Evolutionary conservation across 2,888 invertebrate genomes (phyloP).

Genomic region (Adineta ricciae): DNA sequence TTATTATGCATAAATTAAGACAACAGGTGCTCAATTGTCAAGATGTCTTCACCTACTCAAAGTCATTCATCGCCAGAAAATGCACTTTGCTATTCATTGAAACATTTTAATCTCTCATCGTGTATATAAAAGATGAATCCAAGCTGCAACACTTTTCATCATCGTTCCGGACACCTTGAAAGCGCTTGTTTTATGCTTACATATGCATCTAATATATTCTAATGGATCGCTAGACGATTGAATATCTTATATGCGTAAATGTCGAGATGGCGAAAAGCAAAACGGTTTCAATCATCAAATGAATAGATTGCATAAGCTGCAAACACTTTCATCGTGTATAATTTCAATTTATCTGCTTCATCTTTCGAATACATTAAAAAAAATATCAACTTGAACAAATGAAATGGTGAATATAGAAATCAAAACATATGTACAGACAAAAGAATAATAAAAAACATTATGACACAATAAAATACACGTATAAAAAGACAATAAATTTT

Average conservation of each 20-base stretch:
- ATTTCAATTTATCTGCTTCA: no score
- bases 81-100: neutral
- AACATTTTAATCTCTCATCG: neutral
- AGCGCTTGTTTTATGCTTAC: neutral
- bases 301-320: neutral
- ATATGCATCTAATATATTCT: neutral
- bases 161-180: neutral
- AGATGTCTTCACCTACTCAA: no score
- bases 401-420: neutral
- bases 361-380: no score
- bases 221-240: neutral
- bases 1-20: no score
- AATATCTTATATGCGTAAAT: neutral
- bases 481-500: neutral
- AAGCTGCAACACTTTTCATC: neutral
- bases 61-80: no score
- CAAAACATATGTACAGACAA: neutral
- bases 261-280: neutral
- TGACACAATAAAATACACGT: neutral
- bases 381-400: no score
- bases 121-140: neutral
- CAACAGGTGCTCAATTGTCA: no score
- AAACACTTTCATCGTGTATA: no score
- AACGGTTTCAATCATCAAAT: neutral
- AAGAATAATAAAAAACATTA: neutral